Conservation (phyloP, 2,797 vertebrate species). For the Coendou prehensilis region DNA sequence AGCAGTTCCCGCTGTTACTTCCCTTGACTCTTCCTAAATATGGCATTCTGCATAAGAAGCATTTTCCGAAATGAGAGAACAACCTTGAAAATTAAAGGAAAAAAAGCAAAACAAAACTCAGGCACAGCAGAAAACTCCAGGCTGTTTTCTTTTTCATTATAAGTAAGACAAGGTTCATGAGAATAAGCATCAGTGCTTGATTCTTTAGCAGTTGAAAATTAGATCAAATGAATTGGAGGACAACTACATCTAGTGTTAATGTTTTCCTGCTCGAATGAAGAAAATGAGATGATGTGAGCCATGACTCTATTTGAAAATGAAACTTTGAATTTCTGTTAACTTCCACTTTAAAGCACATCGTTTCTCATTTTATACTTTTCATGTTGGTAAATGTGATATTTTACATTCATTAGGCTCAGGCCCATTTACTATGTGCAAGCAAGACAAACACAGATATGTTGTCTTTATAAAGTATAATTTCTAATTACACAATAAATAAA, state of each 20-base stretch:
- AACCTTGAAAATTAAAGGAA: slow-evolving; percentile 35
- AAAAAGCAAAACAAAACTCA: not conserved
- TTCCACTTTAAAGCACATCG: slow-evolving; percentile 81
- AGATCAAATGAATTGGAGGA: slow-evolving; percentile 83
- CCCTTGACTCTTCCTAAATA: slow-evolving; percentile 45
- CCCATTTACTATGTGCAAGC: slow-evolving; percentile 87
- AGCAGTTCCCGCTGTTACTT: slow-evolving; percentile 26
- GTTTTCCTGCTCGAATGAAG: slow-evolving; percentile 79
- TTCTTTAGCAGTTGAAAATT: slow-evolving; percentile 80
- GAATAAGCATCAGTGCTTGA: slow-evolving; percentile 71
- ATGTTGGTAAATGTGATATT: slow-evolving; percentile 87
- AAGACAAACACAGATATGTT: slow-evolving; percentile 85
- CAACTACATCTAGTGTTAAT: slow-evolving; percentile 72
- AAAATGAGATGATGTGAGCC: slow-evolving; percentile 87
- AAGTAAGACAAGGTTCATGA: slow-evolving; percentile 78
- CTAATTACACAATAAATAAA: slow-evolving; percentile 88
- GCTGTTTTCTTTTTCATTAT: slow-evolving; percentile 80
- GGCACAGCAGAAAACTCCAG: slow-evolving; percentile 65
- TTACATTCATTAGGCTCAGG: slow-evolving; percentile 88
- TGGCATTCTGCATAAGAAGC: slow-evolving; percentile 25
- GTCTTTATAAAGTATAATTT: slow-evolving; percentile 87
- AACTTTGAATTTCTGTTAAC: slow-evolving; percentile 87
- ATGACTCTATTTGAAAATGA: slow-evolving; percentile 87
- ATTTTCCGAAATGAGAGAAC: not conserved
- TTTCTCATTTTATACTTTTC: slow-evolving; percentile 87